These are phyloP conservation scores for Cynoglossus semilaevis DNA, from an alignment of 2,113 vertebrate species.

Conservation along the genomic window DNA sequence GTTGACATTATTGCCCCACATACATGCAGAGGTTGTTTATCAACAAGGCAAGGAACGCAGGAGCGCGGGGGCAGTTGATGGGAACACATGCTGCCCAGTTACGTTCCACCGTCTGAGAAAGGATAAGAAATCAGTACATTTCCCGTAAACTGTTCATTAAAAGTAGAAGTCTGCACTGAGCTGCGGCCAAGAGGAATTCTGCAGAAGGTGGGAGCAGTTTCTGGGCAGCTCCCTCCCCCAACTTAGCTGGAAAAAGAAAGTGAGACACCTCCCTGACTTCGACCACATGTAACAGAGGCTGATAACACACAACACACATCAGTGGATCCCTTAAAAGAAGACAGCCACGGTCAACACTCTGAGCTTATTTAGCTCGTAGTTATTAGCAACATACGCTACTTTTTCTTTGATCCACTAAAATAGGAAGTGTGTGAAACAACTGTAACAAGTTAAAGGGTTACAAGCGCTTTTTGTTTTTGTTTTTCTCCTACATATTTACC, in stretches of 20 bases:
- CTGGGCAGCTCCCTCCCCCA: constrained; percentile 6
- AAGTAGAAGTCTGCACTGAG: too few relatives aligned
- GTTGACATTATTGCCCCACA: too few relatives aligned
- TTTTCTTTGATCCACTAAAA: background rate
- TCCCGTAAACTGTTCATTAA: too few relatives aligned
- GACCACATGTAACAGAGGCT: background rate
- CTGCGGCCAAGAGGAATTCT: background rate
- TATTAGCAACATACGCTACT: too few relatives aligned
- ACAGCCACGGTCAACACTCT: background rate
- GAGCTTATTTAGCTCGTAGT: too few relatives aligned
- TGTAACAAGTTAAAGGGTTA: constrained; percentile 12
- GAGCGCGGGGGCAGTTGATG: too few relatives aligned
- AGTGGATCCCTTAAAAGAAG: background rate
- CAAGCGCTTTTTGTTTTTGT: background rate
- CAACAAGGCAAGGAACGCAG: too few relatives aligned
- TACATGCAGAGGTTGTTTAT: too few relatives aligned
- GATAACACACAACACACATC: background rate
- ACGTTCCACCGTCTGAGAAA: too few relatives aligned
- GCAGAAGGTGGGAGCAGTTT: background rate
- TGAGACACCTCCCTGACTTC: background rate
- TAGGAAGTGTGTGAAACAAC: background rate
- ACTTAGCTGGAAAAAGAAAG: constrained; percentile 40
- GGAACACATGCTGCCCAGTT: too few relatives aligned
- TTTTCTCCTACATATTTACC: background rate
- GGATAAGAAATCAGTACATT: too few relatives aligned